Percentiles rank a stretch among this genome's conserved stretches.
Conservation (phyloP, 2,113 vertebrate genomes). For the Apodemus sylvaticus region DNA sequence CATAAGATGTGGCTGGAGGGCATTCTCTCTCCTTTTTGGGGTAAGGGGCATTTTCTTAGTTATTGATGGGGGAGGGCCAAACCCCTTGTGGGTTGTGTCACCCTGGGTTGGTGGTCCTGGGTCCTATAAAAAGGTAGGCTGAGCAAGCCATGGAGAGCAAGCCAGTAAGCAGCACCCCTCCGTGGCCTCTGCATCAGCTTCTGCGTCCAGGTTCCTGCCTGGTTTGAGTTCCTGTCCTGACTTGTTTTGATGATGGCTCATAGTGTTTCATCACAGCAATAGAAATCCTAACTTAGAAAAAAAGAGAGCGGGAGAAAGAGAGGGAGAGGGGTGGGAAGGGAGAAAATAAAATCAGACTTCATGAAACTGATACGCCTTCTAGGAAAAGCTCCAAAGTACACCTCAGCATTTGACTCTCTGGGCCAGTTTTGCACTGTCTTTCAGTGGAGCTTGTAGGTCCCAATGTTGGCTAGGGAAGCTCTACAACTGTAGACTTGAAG, state of each 20-base stretch:
- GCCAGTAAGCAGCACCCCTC: not conserved
- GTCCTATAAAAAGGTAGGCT: not conserved
- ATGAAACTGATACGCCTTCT: slow-evolving; percentile 63
- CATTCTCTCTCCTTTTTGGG: not conserved
- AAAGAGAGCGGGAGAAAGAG: not conserved
- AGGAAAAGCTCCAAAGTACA: slow-evolving; percentile 61
- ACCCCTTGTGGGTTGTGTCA: not conserved
- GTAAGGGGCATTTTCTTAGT: too few relatives aligned
- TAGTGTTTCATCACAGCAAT: not conserved
- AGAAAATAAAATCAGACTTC: not conserved
- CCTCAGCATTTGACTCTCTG: slow-evolving; percentile 34
- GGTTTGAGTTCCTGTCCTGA: not conserved
- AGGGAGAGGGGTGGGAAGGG: not conserved
- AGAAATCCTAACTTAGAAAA: not conserved
- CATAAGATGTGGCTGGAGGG: not conserved
- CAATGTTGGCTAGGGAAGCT: not conserved
- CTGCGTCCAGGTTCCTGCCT: not conserved
- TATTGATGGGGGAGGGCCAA: too few relatives aligned
- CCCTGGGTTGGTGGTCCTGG: not conserved
- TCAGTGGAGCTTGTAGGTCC: not conserved
- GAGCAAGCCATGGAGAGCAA: not conserved
- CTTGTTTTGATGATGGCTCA: not conserved
- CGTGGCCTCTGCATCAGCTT: not conserved
- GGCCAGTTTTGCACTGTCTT: not conserved
- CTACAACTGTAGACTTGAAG: not conserved